Conservation (phyloP, 2,888 invertebrate genomes). For the Pardosa pseudoannulata region DNA sequence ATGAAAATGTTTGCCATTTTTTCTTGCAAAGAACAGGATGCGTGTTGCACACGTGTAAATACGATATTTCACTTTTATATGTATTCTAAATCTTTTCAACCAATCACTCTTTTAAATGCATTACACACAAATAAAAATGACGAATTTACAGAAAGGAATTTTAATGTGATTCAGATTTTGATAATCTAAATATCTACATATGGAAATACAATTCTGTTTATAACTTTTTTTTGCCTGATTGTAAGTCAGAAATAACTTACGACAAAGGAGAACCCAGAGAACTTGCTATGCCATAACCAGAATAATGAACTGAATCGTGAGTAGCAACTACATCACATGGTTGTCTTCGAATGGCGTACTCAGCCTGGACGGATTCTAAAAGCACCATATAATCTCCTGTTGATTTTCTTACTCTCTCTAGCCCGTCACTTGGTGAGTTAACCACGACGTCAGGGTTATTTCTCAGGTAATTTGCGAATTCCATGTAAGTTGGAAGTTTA, state of each 20-base stretch:
- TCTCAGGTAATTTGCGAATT: background rate
- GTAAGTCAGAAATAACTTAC: slow-evolving; percentile 24
- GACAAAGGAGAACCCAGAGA: slow-evolving; percentile 5
- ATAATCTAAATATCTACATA: too few relatives aligned
- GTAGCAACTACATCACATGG: slow-evolving; percentile 39
- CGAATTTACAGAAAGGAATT: too few relatives aligned
- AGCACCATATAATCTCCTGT: slow-evolving; percentile 35
- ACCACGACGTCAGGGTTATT: slow-evolving; percentile 23
- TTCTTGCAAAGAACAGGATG: too few relatives aligned
- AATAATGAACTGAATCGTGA: slow-evolving; percentile 20
- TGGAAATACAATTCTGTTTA: too few relatives aligned
- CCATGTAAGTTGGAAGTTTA: slow-evolving; percentile 5
- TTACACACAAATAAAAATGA: too few relatives aligned
- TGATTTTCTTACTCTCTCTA: slow-evolving; percentile 33
- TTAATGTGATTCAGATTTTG: too few relatives aligned
- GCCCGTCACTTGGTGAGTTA: slow-evolving; percentile 19
- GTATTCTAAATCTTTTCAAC: too few relatives aligned
- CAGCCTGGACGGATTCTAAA: slow-evolving; percentile 15
- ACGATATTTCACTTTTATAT: too few relatives aligned
- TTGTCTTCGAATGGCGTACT: slow-evolving; percentile 22
- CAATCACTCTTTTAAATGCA: too few relatives aligned
- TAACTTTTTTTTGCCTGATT: too few relatives aligned
- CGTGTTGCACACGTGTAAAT: too few relatives aligned
- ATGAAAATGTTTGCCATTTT: too few relatives aligned
- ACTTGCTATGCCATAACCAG: slow-evolving; percentile 36